phyloP scores from a whole-genome alignment of 2,113 vertebrate species.

The Mobula birostris region DNA sequence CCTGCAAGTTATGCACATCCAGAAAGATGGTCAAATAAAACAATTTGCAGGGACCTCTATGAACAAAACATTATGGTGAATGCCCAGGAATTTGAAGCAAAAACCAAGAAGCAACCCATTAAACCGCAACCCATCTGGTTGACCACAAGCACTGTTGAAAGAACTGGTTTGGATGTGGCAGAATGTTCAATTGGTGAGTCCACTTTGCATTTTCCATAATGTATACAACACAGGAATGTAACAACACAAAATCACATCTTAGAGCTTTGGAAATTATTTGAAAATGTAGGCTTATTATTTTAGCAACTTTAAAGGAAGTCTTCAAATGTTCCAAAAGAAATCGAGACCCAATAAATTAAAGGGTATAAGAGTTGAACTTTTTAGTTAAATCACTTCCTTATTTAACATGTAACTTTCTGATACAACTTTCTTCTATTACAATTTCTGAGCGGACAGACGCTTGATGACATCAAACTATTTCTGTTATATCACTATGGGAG shows the following conservation, averaged over 20 bases:
- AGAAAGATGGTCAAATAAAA: slow-evolving; percentile 45
- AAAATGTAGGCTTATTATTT: background rate
- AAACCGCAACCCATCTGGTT: slow-evolving; percentile 52
- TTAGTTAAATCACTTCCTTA: too few relatives aligned
- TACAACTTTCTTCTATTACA: too few relatives aligned
- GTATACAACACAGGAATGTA: background rate
- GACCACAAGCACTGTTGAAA: slow-evolving; percentile 46
- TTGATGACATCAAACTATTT: too few relatives aligned
- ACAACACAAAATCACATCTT: background rate
- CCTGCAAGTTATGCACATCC: slow-evolving; percentile 18
- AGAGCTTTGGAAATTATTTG: background rate
- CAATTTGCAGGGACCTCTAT: slow-evolving; percentile 40
- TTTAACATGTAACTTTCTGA: too few relatives aligned
- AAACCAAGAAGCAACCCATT: slow-evolving; percentile 41
- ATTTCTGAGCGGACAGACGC: too few relatives aligned
- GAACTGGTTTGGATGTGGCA: slow-evolving; percentile 9
- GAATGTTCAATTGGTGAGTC: slow-evolving; percentile 39
- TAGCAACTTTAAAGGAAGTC: background rate
- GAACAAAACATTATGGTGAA: slow-evolving; percentile 47
- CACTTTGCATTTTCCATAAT: background rate
- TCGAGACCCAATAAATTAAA: background rate
- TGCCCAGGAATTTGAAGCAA: slow-evolving; percentile 42
- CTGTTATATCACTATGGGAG: too few relatives aligned
- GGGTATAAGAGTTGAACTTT: background rate
- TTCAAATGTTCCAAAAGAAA: background rate